Conservation (phyloP, 2,888 invertebrate species). For the Sinopyrophorus schimmeli region DNA sequence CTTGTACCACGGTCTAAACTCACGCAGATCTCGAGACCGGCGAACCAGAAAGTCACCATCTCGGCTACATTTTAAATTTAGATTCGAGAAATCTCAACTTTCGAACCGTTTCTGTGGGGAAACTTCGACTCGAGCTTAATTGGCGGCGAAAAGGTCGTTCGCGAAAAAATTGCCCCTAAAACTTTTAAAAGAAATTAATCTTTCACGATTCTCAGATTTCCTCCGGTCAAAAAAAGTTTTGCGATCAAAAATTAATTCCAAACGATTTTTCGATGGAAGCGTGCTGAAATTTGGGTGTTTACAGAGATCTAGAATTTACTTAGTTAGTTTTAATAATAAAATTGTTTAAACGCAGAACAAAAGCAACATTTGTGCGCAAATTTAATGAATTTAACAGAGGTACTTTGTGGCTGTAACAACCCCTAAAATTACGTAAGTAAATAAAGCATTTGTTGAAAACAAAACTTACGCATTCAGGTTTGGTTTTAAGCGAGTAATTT, state of each 20-base stretch:
- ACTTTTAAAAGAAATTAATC: background rate
- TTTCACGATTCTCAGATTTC: background rate
- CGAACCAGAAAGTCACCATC: conserved; percentile 34
- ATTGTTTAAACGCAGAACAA: conserved; percentile 6
- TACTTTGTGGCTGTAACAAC: background rate
- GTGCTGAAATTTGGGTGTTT: background rate
- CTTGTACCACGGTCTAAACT: conserved; percentile 25
- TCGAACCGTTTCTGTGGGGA: too few species aligned
- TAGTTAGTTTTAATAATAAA: conserved; percentile 8
- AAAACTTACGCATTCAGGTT: too few species aligned
- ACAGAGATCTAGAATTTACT: background rate
- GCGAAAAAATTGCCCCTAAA: too few species aligned
- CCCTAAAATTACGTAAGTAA: conserved; percentile 10
- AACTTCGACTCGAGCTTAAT: too few species aligned
- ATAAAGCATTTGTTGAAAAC: conserved; percentile 9
- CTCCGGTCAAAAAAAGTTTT: background rate
- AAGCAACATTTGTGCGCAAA: conserved; percentile 5
- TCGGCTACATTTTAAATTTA: too few species aligned
- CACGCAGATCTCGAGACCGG: conserved; percentile 27
- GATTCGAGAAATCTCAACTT: too few species aligned
- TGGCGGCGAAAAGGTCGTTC: too few species aligned
- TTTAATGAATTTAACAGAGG: conserved; percentile 7
- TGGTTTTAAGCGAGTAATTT: too few species aligned
- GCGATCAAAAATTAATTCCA: too few species aligned
- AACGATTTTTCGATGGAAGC: background rate